A percentile compares a stretch with the other conserved stretches of the same genome.
phyloP scores from a whole-genome alignment of 2,797 vertebrate species.

The Platalea minor region DNA sequence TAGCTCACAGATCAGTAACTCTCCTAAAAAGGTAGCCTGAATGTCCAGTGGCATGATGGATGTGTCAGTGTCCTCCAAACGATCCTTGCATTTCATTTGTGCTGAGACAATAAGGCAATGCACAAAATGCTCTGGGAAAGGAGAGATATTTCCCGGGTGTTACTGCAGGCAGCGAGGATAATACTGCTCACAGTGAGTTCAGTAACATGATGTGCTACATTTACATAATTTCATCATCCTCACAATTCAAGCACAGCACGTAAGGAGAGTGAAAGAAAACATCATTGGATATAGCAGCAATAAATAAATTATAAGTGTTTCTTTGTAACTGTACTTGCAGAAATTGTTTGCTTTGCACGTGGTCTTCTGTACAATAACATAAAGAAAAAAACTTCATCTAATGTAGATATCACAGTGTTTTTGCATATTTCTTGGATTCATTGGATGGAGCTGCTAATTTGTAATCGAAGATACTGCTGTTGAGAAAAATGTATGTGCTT shows the following conservation, averaged over 20 bases:
- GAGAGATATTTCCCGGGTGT: not conserved
- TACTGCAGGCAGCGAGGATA: slow-evolving; percentile 25
- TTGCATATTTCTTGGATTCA: slow-evolving; percentile 18
- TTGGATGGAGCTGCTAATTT: slow-evolving; percentile 35
- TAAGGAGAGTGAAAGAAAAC: slow-evolving; percentile 70
- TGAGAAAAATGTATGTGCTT: slow-evolving; percentile 18
- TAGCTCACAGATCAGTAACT: slow-evolving; percentile 1
- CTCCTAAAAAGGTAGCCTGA: not conserved
- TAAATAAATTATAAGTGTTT: slow-evolving; percentile 87
- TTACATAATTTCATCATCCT: slow-evolving; percentile 18
- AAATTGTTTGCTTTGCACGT: slow-evolving; percentile 86
- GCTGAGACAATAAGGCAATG: not conserved
- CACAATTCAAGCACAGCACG: slow-evolving; percentile 11
- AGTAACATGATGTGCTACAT: slow-evolving; percentile 18
- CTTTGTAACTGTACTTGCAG: slow-evolving; percentile 84
- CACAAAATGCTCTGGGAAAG: not conserved
- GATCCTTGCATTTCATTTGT: slow-evolving; percentile 9
- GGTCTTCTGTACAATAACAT: slow-evolving; percentile 80
- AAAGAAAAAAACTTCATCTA: slow-evolving; percentile 51
- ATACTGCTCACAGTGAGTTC: slow-evolving; percentile 48
- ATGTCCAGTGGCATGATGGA: not conserved
- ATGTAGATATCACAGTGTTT: slow-evolving; percentile 33
- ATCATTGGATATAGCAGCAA: slow-evolving; percentile 87
- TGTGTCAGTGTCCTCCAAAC: not conserved
- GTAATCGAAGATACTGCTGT: slow-evolving; percentile 28